A percentile compares a stretch with the other conserved stretches of the same genome.
These are phyloP conservation scores for Harlomillsia oculata DNA, from an alignment of 1,140 invertebrate species.

Conservation along the genomic window DNA sequence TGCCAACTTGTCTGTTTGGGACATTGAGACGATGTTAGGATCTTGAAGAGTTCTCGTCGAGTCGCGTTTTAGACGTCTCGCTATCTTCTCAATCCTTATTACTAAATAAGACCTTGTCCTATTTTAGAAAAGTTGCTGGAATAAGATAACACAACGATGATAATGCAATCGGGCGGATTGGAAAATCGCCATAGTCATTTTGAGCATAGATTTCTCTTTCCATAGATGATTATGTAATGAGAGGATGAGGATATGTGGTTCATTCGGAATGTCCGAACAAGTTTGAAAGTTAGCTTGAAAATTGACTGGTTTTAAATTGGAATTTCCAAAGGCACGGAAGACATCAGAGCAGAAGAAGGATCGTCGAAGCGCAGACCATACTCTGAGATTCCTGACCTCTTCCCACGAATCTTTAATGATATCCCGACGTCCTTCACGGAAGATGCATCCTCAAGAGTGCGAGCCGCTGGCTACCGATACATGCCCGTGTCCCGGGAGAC, in stretches of 20 bases:
- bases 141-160: neutral
- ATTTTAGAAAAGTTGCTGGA: constrained; percentile 9
- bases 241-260: no score
- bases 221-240: no score
- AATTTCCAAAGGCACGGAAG: constrained; percentile 84
- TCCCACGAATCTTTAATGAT: constrained; percentile 25
- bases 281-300: neutral
- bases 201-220: no score
- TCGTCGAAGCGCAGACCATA: constrained; percentile 45
- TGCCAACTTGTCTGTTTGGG: no score
- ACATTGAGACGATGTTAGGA: no score
- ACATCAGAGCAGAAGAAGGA: constrained; percentile 69
- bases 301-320: constrained; percentile 16
- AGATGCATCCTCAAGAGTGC: constrained; percentile 21
- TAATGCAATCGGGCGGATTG: no score
- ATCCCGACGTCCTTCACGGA: constrained; percentile 9
- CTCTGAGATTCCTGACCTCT: constrained; percentile 24
- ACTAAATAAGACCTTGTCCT: constrained; percentile 15
- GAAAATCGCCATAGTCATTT: no score
- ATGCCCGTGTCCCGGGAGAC: constrained; percentile 74
- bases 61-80: no score
- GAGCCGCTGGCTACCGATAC: constrained; percentile 57
- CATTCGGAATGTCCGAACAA: no score
- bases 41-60: no score
- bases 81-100: no score